Base-by-base conservation (phyloP, 1,140 invertebrate species). In the Araneus ventricosus region DNA sequence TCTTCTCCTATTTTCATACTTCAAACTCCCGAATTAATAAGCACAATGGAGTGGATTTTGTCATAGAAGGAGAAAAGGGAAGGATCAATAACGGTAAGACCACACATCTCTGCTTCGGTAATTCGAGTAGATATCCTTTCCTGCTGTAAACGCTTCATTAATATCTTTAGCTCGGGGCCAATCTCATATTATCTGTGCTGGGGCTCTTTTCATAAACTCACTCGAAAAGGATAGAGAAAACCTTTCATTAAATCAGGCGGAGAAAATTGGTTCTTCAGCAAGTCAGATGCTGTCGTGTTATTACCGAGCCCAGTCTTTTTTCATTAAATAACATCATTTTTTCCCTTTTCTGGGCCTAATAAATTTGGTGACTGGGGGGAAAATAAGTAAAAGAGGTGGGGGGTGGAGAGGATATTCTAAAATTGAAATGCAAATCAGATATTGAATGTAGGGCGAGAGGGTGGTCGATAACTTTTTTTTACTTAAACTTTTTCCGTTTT, bases 201-300 rank as follows among this genome's bases (percentile, higher is more conserved):
- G 82, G 10, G 34, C n/a, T 85, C 82, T 59, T 84, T 85, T 88
- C 86, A 88, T 67, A 63, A 88, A 59, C 86, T 3, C 75, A 27
- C 30, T 90, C 17, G 37, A 39, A 24, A n/a, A 41, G 63, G 39
- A 14, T 34, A 14, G 63, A 30, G 67, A 59, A 59, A 80, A 8
- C 88, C 88, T 90, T 90, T 90, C 67, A 90, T 90, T 90, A 90
- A 90, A 90, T 90, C 88, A 24, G 34, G 22, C 34, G 41, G 27
- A 75, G 45, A 45, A 90, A 90, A 80, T 89, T 90, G 88, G 45
- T 80, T 90, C 34, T 90, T 52, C 45, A 45, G 70, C 30, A 0
- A 57, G 10, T 75, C 67, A 1, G 2, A 14, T 30, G 2, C 70
- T 75, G 14, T 39, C 52, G 7, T 34, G 14, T 24, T 86, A 59